These are phyloP conservation scores for Melolontha melolontha DNA, from an alignment of 2,888 invertebrate species.

Conservation along the genomic window DNA sequence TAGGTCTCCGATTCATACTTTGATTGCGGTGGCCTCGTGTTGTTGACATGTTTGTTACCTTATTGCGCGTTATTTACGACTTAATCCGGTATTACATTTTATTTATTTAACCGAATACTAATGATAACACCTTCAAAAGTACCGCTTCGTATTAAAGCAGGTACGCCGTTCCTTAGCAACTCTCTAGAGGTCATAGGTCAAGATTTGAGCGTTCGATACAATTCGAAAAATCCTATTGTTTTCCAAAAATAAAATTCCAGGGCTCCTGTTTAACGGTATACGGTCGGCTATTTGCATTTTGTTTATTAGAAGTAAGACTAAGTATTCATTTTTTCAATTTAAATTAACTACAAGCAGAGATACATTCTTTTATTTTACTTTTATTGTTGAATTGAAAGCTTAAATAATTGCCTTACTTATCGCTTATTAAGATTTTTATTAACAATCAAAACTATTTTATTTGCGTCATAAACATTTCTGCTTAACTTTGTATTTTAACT, in stretches of 20 bases:
- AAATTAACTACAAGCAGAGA: no score
- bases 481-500: no score
- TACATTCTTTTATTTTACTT: no score
- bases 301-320: no score
- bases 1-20: constrained; percentile 11
- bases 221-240: constrained; percentile 35
- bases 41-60: constrained; percentile 52
- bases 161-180: constrained; percentile 44
- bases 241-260: constrained; percentile 38
- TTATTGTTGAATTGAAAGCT: no score
- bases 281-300: background rate
- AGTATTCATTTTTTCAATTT: no score
- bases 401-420: no score
- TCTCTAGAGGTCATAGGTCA: constrained; percentile 41
- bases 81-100: constrained; percentile 37
- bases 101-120: constrained; percentile 21
- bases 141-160: constrained; percentile 20
- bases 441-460: no score
- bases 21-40: constrained; percentile 56
- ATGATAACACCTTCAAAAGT: constrained; percentile 34
- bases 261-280: background rate
- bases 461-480: no score
- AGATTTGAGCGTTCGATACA: constrained; percentile 42
- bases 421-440: no score
- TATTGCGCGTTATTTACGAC: constrained; percentile 50